phyloP scores from a whole-genome alignment of 2,797 vertebrate genomes.

The Glossophaga mutica region DNA sequence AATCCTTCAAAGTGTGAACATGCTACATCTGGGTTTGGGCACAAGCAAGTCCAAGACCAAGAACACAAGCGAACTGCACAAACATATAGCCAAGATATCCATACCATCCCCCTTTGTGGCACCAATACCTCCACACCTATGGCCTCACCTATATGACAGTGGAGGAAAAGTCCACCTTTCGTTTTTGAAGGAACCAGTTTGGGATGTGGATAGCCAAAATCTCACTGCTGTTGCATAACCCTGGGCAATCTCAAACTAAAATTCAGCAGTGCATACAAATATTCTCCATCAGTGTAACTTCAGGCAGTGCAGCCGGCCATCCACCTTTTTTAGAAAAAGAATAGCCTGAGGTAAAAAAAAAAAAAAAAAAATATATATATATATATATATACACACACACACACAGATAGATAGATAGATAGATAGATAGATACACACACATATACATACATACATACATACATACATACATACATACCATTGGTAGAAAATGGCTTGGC shows the following conservation, averaged over 20 bases:
- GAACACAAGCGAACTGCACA: not conserved
- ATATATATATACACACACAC: no score
- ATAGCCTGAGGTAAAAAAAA: not conserved
- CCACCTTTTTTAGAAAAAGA: not conserved
- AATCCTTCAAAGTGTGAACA: accelerated
- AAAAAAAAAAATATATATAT: not conserved
- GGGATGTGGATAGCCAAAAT: not conserved
- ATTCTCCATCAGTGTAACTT: not conserved
- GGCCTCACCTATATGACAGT: not conserved
- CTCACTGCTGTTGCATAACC: not conserved
- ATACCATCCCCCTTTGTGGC: not conserved
- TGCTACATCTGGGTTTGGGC: not conserved
- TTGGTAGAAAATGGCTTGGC: not conserved
- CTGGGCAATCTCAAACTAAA: not conserved
- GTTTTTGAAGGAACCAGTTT: not conserved
- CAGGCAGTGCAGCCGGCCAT: not conserved
- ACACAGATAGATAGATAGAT: no score
- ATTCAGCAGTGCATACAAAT: not conserved
- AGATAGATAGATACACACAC: no score
- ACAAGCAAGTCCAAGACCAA: not conserved
- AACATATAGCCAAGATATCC: not conserved
- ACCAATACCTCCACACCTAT: not conserved
- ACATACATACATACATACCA: no score
- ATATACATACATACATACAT: no score
- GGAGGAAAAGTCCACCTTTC: not conserved